These are phyloP conservation scores for Cassiopea xamachana DNA, from an alignment of 30 jellyfish, hydroid and myxozoan genomes.

Conservation along the genomic window DNA sequence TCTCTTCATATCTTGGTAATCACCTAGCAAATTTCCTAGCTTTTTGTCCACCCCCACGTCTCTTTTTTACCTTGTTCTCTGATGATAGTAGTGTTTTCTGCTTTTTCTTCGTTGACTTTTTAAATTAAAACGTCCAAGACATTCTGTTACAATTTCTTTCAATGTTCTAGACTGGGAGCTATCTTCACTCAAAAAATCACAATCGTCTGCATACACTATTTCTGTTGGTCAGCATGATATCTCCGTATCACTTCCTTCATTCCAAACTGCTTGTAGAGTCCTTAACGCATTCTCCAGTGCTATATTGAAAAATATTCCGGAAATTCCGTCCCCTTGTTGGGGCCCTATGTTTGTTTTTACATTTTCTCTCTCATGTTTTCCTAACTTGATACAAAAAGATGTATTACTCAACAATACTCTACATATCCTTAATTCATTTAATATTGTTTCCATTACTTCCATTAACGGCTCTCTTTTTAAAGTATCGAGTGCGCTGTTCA, in stretches of 20 bases:
- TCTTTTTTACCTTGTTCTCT: slow-evolving; percentile 19
- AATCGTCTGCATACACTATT: slow-evolving; percentile 36
- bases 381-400: too few relatives aligned
- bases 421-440: slow-evolving; percentile 39
- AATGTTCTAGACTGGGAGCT: slow-evolving; percentile 43
- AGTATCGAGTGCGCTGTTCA: slow-evolving; percentile 32
- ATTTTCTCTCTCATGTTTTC: slow-evolving; percentile 30
- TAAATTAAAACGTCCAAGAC: slow-evolving; percentile 12
- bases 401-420: slow-evolving; percentile 48
- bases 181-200: slow-evolving; percentile 48
- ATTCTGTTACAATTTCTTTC: slow-evolving; percentile 39
- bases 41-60: slow-evolving; percentile 14
- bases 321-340: slow-evolving; percentile 48
- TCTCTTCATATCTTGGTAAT: slow-evolving; percentile 32
- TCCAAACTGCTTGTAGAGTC: slow-evolving; percentile 45
- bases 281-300: slow-evolving; percentile 39
- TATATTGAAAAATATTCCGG: slow-evolving; percentile 34
- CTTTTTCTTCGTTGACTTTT: slow-evolving; percentile 19
- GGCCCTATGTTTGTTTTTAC: slow-evolving; percentile 41
- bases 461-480: slow-evolving; percentile 49
- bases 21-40: slow-evolving; percentile 54
- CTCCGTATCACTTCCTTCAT: slow-evolving; percentile 24
- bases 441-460: slow-evolving; percentile 35
- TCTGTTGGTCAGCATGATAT: slow-evolving; percentile 35
- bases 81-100: too few relatives aligned